Evolutionary conservation across 2,113 vertebrate species (phyloP).

Genomic region (Solea senegalensis): DNA sequence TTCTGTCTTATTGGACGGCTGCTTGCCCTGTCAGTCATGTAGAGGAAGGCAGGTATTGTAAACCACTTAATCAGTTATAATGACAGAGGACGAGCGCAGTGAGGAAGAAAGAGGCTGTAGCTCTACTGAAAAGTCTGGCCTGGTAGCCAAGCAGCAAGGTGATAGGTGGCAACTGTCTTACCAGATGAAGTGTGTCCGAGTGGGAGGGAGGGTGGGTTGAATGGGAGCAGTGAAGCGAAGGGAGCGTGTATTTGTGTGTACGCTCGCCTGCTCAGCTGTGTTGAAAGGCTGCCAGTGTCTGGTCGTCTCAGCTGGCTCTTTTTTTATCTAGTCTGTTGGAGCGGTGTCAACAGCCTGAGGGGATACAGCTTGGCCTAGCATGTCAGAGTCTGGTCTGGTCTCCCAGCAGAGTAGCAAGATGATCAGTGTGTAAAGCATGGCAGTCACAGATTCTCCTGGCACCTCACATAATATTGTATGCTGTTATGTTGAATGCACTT

Average conservation of each 20-base stretch:
- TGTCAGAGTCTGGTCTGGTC: conserved; percentile 47
- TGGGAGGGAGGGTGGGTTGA: conserved; percentile 26
- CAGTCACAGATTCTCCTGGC: neutral
- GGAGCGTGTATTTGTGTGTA: conserved; percentile 28
- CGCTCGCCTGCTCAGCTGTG: conserved; percentile 66
- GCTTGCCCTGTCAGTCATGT: conserved; percentile 30
- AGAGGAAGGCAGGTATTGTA: conserved; percentile 42
- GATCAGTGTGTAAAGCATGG: conserved; percentile 34
- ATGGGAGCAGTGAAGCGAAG: conserved; percentile 35
- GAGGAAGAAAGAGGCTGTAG: conserved; percentile 23
- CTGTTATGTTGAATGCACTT: too few relatives aligned
- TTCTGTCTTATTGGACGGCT: conserved; percentile 36
- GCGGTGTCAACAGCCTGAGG: conserved; percentile 73
- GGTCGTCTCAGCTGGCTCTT: conserved; percentile 74
- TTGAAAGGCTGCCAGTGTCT: conserved; percentile 71
- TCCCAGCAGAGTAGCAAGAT: conserved; percentile 45
- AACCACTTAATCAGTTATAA: conserved; percentile 56
- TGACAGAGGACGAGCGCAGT: conserved; percentile 34
- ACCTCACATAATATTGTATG: conserved; percentile 7
- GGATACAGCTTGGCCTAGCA: conserved; percentile 55
- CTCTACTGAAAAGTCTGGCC: conserved; percentile 41
- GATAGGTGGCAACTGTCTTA: conserved; percentile 60
- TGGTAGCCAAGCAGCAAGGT: conserved; percentile 48
- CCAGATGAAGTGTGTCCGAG: conserved; percentile 51
- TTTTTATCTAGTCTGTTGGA: conserved; percentile 78